These are phyloP conservation scores for Fistularia commersonii DNA, from an alignment of 2,797 vertebrate genomes.

Conservation along the genomic window DNA sequence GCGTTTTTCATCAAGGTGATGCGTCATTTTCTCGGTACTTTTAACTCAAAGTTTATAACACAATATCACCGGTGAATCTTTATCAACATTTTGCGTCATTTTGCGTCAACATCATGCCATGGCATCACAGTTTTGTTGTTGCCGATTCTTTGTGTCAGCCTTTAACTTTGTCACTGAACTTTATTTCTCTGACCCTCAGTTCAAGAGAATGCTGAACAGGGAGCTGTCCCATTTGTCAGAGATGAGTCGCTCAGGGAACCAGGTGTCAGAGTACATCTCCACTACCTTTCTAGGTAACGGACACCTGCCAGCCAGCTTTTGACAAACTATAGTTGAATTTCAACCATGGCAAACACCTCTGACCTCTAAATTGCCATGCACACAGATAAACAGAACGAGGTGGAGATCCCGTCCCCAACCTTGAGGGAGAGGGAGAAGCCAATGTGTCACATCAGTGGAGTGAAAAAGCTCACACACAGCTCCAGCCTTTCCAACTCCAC, in stretches of 20 bases:
- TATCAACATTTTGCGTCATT: background rate
- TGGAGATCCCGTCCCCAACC: constrained; percentile 89
- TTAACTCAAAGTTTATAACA: background rate
- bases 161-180: constrained; percentile 21
- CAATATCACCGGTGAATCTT: background rate
- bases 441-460: constrained; percentile 92
- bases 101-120: too few relatives aligned
- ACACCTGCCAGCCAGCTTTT: constrained; percentile 1
- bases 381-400: constrained; percentile 92
- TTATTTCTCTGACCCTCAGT: constrained; percentile 62
- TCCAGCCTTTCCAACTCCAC: constrained; percentile 80
- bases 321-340: background rate
- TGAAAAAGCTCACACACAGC: constrained; percentile 85
- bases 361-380: too few relatives aligned
- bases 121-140: too few relatives aligned
- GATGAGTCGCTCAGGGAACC: constrained; percentile 95
- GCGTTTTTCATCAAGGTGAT: too few relatives aligned
- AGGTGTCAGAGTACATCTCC: constrained; percentile 96
- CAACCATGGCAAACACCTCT: background rate
- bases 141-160: background rate
- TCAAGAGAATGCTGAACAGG: constrained; percentile 95
- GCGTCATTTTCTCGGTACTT: too few relatives aligned
- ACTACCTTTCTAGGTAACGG: constrained; percentile 90
- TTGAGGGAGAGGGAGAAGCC: constrained; percentile 85
- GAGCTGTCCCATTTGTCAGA: constrained; percentile 93